Evolutionary conservation across 2,888 invertebrate species (phyloP), one percentile per base, ranked within the genome.

Genomic region (Rhimphoctona megacephalus): DNA sequence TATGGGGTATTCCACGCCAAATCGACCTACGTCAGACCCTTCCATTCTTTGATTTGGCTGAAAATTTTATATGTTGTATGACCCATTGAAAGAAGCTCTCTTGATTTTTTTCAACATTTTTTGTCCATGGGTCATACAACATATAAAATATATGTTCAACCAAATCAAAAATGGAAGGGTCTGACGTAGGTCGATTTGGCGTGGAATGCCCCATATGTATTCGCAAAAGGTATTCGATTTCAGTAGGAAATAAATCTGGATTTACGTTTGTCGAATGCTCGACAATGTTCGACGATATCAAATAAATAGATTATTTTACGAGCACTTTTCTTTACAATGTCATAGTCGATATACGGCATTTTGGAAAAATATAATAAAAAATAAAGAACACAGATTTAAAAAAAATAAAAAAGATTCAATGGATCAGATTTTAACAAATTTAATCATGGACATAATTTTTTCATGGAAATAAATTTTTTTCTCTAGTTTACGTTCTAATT

Each of bases 161-260:
- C n/a, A n/a, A n/a, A n/a, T n/a, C n/a, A n/a, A n/a, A n/a, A n/a
- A n/a, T n/a, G n/a, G n/a, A n/a, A n/a, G n/a, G n/a, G n/a, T n/a
- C n/a, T n/a, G n/a, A n/a, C n/a, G n/a, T n/a, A n/a, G n/a, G n/a
- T n/a, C n/a, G n/a, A n/a, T n/a, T n/a, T n/a, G n/a, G n/a, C n/a
- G n/a, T n/a, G n/a, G n/a, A n/a, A n/a, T n/a, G n/a, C n/a, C n/a
- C n/a, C n/a, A n/a, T n/a, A n/a, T 25, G 43, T n/a, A 57, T 69
- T 7, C 54, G 25, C 36, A 72, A 25, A 43, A 43, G 52, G 46
- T 85, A 49, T 81, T 43, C 43, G 43, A 43, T 43, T 14, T 11
- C 66, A 72, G 25, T 66, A 70, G 70, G 36, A 66, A 61, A 81
- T 80, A 76, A 76, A 81, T 57, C 73, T 25, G 1, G 36, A 46